Base-by-base conservation (phyloP, 2,888 invertebrate genomes). In the Hoplodrina blanda region DNA sequence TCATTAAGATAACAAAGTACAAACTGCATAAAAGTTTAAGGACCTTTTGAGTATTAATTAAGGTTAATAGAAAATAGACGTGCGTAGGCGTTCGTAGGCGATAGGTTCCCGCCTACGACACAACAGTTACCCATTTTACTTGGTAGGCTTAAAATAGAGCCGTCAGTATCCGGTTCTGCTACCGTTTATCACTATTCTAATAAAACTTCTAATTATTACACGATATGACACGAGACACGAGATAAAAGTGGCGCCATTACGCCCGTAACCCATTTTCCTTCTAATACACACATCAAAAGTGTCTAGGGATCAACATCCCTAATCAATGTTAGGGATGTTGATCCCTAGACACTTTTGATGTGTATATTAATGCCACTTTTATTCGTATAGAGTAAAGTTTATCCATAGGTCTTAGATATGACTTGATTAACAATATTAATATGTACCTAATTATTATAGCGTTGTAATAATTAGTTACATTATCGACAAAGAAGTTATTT, bases 221-320 rank as follows among this genome's bases (percentile, higher is more conserved):
- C 52, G 80, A 78, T 76, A 72, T 63, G 75, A 61, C 71, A 73
- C 50, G 76, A 63, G 76, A 72, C 80, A 59, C 41, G 52, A 65
- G 83, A 82, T 82, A 81, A 83, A 52, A 62, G 44, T 73, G 83
- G 83, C 83, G 83, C 82, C 83, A 69, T 49, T 17, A 17, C 4
- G 25, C 10, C 62, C 33, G 17, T 68, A 25, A 65, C 49, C 62
- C 25, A 53, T 64, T 79, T 54, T 62, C 59, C 57, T 59, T 65
- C 55, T 71, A 25, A 25, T 25, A n/a, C n/a, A n/a, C n/a, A n/a
- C n/a, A n/a, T n/a, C n/a, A n/a, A n/a, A n/a, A n/a, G n/a, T n/a
- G n/a, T n/a, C n/a, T n/a, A n/a, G n/a, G n/a, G n/a, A n/a, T n/a
- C n/a, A n/a, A n/a, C n/a, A n/a, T n/a, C n/a, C n/a, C n/a, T n/a